Percentiles rank a stretch among this genome's conserved stretches.
Evolutionary conservation across 2,888 invertebrate species (phyloP).

Genomic region (Rhingia campestris): DNA sequence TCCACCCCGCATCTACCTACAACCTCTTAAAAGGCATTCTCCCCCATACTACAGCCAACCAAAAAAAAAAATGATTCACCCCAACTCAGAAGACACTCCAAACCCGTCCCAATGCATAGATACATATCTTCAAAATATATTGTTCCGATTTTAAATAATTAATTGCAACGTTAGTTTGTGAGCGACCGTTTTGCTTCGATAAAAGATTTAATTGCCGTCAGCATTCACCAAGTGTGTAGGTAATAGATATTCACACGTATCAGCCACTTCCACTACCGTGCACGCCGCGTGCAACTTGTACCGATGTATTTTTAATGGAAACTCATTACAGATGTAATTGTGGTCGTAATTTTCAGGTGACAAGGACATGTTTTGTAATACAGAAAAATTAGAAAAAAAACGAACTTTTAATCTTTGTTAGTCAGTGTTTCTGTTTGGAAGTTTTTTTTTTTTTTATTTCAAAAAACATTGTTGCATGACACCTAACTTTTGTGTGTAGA

Average conservation of each 20-base stretch:
- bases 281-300: neutral
- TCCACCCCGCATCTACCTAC: neutral
- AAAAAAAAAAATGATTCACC: neutral
- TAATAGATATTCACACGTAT: constrained; percentile 70
- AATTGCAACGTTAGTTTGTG: constrained; percentile 51
- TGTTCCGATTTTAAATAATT: constrained; percentile 63
- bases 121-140: constrained; percentile 63
- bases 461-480: constrained; percentile 21
- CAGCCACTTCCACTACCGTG: constrained; percentile 17
- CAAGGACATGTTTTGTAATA: constrained; percentile 65
- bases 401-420: constrained; percentile 55
- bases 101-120: neutral
- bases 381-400: constrained; percentile 50
- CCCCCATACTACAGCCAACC: neutral
- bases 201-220: constrained; percentile 66
- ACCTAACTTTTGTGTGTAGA: neutral
- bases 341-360: constrained; percentile 72
- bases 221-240: constrained; percentile 46
- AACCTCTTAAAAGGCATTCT: neutral
- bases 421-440: constrained; percentile 9
- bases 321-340: constrained; percentile 69
- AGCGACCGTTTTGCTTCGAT: constrained; percentile 70
- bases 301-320: constrained; percentile 65
- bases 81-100: neutral
- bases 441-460: constrained; percentile 5